Evolutionary conservation across 2,113 vertebrate species (phyloP).

Genomic region (Erythrolamprus reginae): DNA sequence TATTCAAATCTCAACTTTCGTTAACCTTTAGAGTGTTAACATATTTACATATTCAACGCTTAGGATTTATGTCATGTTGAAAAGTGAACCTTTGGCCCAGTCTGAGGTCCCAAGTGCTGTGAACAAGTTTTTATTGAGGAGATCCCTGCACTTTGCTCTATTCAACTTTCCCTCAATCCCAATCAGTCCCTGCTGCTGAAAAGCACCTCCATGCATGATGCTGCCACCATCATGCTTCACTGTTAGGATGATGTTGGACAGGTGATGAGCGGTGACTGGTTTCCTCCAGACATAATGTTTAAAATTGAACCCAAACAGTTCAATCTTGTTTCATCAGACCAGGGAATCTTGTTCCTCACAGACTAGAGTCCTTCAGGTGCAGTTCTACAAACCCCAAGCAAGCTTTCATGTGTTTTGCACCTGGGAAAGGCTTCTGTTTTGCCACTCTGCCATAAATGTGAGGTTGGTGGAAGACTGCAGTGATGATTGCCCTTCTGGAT

Average conservation of each 20-base stretch:
- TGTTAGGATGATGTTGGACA: background rate
- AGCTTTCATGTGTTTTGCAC: too few species aligned
- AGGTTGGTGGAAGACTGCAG: background rate
- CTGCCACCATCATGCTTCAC: background rate
- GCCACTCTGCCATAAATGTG: background rate
- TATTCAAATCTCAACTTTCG: too few species aligned
- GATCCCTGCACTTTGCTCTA: background rate
- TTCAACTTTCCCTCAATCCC: background rate
- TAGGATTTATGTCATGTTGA: background rate
- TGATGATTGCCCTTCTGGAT: background rate
- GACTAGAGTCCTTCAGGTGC: background rate
- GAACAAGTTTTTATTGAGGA: background rate
- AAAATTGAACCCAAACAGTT: too few species aligned
- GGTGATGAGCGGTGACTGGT: too few species aligned
- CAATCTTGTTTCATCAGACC: too few species aligned
- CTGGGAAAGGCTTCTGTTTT: background rate
- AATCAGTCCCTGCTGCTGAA: background rate
- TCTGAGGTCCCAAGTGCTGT: background rate
- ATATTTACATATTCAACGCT: too few species aligned
- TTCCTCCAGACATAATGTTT: too few species aligned
- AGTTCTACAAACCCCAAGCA: background rate
- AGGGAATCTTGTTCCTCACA: too few species aligned
- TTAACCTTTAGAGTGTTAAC: too few species aligned
- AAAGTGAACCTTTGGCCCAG: background rate
- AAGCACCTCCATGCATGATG: background rate